Evolutionary conservation across 2,797 vertebrate species (phyloP), one percentile per base, ranked within the genome.

Genomic region (Lepilemur septentrionalis): DNA sequence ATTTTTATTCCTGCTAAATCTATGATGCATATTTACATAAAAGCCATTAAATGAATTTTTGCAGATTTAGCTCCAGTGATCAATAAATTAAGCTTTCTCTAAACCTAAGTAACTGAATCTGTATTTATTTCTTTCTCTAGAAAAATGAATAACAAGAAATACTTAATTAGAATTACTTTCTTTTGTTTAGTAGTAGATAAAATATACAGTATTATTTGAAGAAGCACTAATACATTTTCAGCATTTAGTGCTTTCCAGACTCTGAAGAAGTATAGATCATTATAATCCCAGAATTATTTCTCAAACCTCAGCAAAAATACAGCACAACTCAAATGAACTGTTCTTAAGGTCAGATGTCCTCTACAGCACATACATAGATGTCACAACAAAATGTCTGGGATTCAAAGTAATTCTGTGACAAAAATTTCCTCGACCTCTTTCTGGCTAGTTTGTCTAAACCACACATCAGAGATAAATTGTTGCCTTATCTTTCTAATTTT

Each of bases 111-210:
- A 61, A 55, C 35, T 78, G 35, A 83, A 55, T 84, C 65, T 61
- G 50, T 50, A 59, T 69, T 52, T 18, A 7, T 61, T 65, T 67
- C 11, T 94, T 75, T 89, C 32, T 67, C 41, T 82, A 72, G 41
- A 63, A 35, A 83, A 65, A 84, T 23, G 18, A 84, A 28, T 18
- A 57, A 72, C 43, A 81, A 78, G 32, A 86, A 65, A 63, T 18
- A 82, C 28, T 91, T 81, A 38, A 73, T 72, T 84, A 91, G 15
- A 43, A 72, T 20, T 41, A 59, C 4, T 70, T 59, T 46, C 22
- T 86, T 75, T 94, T 73, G 52, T 83, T 73, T 76, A 72, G 13
- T 87, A 72, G 72, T 63, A 89, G 17, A 46, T 92, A 86, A 86
- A 72, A 38, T 23, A 52, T 7, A 35, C 23, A 86, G 5, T 30